phyloP scores from a whole-genome alignment of 2,113 vertebrate genomes.

The Aepyceros melampus region DNA sequence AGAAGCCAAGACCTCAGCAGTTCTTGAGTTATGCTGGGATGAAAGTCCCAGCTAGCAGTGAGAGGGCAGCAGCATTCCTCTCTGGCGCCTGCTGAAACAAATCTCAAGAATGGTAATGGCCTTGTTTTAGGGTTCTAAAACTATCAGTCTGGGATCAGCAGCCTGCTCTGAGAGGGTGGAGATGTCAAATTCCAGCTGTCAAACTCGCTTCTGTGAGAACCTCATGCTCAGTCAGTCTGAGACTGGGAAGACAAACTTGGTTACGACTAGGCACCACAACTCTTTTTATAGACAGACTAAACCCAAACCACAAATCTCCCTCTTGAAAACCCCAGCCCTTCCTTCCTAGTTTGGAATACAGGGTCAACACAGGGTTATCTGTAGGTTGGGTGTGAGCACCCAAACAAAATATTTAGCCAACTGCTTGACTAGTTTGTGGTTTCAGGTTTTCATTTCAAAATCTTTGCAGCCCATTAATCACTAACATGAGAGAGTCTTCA shows the following conservation, averaged over 20 bases:
- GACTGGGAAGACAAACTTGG: slow-evolving; percentile 10
- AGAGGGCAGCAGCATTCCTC: slow-evolving; percentile 59
- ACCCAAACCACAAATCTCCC: slow-evolving; percentile 50
- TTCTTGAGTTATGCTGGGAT: not conserved
- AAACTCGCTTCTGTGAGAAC: slow-evolving; percentile 44
- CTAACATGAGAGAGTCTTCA: slow-evolving; percentile 51
- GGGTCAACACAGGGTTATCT: slow-evolving; percentile 66
- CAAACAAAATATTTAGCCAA: slow-evolving; percentile 72
- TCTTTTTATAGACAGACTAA: slow-evolving; percentile 48
- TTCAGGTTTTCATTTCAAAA: slow-evolving; percentile 69
- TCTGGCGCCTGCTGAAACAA: slow-evolving; percentile 58
- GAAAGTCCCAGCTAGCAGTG: slow-evolving; percentile 34
- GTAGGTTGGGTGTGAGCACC: slow-evolving; percentile 58
- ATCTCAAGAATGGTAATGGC: slow-evolving; percentile 60
- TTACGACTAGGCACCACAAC: not conserved
- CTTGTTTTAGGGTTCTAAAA: slow-evolving; percentile 60
- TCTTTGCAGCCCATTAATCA: slow-evolving; percentile 67
- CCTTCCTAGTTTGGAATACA: slow-evolving; percentile 41
- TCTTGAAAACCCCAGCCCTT: slow-evolving; percentile 35
- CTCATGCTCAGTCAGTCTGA: not conserved
- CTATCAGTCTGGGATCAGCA: slow-evolving; percentile 69
- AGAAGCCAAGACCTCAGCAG: slow-evolving; percentile 1
- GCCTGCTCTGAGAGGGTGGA: not conserved
- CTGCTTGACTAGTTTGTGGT: slow-evolving; percentile 57
- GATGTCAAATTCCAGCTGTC: slow-evolving; percentile 73